A percentile compares a stretch with the other conserved stretches of the same genome.
Evolutionary conservation across 2,797 vertebrate genomes (phyloP).

Genomic region (Macropodus opercularis): DNA sequence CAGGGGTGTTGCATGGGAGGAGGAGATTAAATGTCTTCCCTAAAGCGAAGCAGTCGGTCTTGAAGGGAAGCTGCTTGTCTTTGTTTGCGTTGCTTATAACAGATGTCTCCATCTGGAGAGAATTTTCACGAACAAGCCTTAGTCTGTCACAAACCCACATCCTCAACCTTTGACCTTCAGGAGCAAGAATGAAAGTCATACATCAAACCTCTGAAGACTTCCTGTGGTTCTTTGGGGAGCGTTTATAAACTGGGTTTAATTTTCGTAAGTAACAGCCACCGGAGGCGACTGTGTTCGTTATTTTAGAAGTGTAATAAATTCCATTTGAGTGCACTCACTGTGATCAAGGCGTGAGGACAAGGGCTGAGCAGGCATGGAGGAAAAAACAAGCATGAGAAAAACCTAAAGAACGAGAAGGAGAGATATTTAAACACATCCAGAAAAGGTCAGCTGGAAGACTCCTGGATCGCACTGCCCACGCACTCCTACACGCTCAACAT

Average conservation of each 20-base stretch:
- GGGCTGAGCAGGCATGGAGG: slow-evolving; percentile 18
- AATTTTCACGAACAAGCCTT: slow-evolving; percentile 10
- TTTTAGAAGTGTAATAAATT: slow-evolving; percentile 67
- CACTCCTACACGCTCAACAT: slow-evolving; percentile 70
- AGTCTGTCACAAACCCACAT: slow-evolving; percentile 12
- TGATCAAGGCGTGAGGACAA: slow-evolving; percentile 46
- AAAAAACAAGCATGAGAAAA: slow-evolving; percentile 26
- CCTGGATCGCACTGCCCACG: slow-evolving; percentile 63
- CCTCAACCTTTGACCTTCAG: slow-evolving; percentile 37
- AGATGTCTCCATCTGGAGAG: slow-evolving; percentile 26
- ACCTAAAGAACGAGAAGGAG: slow-evolving; percentile 30
- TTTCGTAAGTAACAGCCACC: slow-evolving; percentile 70
- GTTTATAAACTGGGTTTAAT: slow-evolving; percentile 64
- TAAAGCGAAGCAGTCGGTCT: slow-evolving; percentile 12
- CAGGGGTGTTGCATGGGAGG: slow-evolving; percentile 3
- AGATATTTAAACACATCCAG: slow-evolving; percentile 58
- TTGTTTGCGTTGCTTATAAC: slow-evolving; percentile 18
- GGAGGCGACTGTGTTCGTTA: slow-evolving; percentile 41
- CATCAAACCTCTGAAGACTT: slow-evolving; percentile 33
- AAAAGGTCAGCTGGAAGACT: slow-evolving; percentile 66
- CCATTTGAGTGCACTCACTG: slow-evolving; percentile 36
- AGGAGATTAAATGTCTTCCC: slow-evolving; percentile 27
- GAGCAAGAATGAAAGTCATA: slow-evolving; percentile 21
- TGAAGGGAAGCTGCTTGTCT: slow-evolving; percentile 5
- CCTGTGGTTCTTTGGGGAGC: slow-evolving; percentile 6